Evolutionary conservation across 2,113 vertebrate species (phyloP).

Genomic region (Copsychus sechellarum): DNA sequence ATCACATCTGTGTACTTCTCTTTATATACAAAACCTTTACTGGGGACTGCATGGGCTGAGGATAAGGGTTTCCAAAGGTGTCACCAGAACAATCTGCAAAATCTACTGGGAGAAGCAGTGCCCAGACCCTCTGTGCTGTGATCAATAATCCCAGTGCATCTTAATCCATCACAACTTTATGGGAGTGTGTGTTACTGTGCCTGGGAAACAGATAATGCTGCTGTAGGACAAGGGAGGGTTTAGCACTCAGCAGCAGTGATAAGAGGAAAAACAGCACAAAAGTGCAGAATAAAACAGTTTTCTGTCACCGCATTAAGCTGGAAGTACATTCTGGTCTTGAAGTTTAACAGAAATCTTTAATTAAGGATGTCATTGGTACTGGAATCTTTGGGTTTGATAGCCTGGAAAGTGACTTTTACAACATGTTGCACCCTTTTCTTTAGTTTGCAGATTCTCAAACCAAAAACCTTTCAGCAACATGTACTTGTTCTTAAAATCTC

Average conservation of each 20-base stretch:
- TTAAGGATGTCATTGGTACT: background rate
- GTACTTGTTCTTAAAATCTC: slow-evolving; percentile 23
- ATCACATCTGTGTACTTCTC: background rate
- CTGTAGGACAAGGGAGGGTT: background rate
- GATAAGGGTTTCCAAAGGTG: background rate
- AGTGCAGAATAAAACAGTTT: background rate
- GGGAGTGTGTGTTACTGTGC: background rate
- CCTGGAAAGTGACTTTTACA: background rate
- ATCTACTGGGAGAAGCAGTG: background rate
- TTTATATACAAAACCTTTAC: background rate
- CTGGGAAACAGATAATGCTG: background rate
- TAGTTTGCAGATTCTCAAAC: slow-evolving; percentile 9
- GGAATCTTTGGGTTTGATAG: background rate
- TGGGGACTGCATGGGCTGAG: background rate
- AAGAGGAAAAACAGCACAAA: background rate
- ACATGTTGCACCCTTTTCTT: background rate
- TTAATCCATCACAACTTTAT: background rate
- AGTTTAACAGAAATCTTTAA: slow-evolving; percentile 4
- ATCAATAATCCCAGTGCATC: background rate
- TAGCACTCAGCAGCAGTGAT: background rate
- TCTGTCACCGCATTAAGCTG: background rate
- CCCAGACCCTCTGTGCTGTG: background rate
- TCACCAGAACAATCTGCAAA: background rate
- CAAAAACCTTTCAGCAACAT: background rate
- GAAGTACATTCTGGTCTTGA: background rate